Conservation (phyloP, 2,113 vertebrate genomes). For the Orientallactaga bullata region DNA sequence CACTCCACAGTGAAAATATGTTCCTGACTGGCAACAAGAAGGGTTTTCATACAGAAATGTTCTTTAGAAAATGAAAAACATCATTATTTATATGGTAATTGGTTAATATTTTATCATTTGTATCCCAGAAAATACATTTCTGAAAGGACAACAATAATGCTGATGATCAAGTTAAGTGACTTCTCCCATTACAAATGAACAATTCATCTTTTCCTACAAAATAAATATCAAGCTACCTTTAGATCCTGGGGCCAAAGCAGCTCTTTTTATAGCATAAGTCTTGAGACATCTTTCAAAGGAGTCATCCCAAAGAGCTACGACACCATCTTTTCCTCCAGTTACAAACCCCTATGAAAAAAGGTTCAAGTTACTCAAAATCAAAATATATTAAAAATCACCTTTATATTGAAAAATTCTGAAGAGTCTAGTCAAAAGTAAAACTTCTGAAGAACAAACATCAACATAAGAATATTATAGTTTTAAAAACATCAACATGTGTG, state of each 20-base stretch:
- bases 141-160: slow-evolving; percentile 16
- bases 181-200: background rate
- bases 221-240: slow-evolving; percentile 91
- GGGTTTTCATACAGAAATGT: background rate
- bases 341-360: slow-evolving; percentile 93
- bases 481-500: background rate
- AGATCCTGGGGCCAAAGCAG: slow-evolving; percentile 97
- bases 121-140: slow-evolving; percentile 25
- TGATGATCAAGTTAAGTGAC: background rate
- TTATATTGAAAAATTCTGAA: slow-evolving; percentile 46
- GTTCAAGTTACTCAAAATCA: slow-evolving; percentile 42
- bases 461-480: background rate
- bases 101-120: background rate
- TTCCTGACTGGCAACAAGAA: background rate
- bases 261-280: slow-evolving; percentile 98
- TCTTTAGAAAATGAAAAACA: slow-evolving; percentile 38
- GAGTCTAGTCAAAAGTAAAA: background rate
- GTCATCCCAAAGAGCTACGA: slow-evolving; percentile 98
- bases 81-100: background rate
- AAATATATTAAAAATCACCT: slow-evolving; percentile 40
- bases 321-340: slow-evolving; percentile 98
- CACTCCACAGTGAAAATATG: background rate
- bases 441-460: background rate
- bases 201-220: slow-evolving; percentile 18
- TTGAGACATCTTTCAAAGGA: slow-evolving; percentile 98